phyloP scores from a whole-genome alignment of 2,888 invertebrate genomes.

The Erebia ligea region DNA sequence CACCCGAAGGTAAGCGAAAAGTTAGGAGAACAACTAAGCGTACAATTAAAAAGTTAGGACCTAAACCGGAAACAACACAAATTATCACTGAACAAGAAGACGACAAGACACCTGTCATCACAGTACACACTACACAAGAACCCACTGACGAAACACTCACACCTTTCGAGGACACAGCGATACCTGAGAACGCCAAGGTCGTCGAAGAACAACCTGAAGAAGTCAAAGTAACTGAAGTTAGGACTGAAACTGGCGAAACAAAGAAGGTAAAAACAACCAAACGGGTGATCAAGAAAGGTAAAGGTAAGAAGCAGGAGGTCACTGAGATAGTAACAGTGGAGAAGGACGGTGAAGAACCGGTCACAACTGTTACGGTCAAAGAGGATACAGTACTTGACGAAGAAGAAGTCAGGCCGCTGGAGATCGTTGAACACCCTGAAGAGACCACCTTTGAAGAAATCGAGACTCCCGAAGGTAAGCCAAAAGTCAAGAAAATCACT shows the following conservation, averaged over 20 bases:
- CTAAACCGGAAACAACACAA: constrained; percentile 39
- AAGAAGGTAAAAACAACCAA: constrained; percentile 52
- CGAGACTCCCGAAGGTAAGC: neutral
- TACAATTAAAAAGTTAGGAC: neutral
- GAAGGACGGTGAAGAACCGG: neutral
- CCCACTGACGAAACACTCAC: neutral
- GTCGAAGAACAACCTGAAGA: neutral
- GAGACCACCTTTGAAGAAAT: neutral
- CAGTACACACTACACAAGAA: neutral
- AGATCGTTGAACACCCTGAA: constrained; percentile 43
- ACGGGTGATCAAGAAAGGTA: constrained; percentile 51
- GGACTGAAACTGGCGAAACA: neutral
- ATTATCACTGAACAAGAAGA: constrained; percentile 20
- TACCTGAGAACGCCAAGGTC: neutral
- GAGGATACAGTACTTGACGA: constrained; percentile 40
- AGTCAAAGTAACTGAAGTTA: neutral
- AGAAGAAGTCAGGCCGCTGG: constrained; percentile 40
- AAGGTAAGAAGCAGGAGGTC: constrained; percentile 40
- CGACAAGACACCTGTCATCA: neutral
- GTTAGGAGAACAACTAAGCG: neutral
- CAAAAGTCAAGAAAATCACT: neutral
- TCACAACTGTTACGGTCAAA: constrained; percentile 15
- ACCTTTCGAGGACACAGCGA: neutral
- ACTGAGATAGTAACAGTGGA: constrained; percentile 46
- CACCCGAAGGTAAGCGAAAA: neutral